Conservation (phyloP, 2,113 vertebrate genomes). For the Lampris megalopsis region DNA sequence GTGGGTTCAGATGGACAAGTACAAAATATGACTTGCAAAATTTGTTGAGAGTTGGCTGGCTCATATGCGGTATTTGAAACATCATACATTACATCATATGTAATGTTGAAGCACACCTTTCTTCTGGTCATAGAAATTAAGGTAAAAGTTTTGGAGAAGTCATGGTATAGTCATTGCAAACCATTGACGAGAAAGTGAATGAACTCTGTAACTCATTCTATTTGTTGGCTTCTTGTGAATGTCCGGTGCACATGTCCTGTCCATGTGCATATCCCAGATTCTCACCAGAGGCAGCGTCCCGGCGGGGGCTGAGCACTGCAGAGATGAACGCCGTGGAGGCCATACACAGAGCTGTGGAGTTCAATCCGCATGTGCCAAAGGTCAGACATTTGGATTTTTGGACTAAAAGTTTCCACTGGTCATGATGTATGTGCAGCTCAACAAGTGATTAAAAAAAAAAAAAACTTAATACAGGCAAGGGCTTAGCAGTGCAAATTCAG, state of each 20-base stretch:
- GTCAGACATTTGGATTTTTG: conserved; percentile 73
- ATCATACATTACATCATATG: no score
- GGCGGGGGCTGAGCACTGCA: conserved; percentile 96
- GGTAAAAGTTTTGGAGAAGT: not conserved
- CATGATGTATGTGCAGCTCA: no score
- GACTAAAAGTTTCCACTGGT: no score
- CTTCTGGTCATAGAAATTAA: not conserved
- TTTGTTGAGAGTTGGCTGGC: no score
- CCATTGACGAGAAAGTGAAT: not conserved
- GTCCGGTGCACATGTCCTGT: not conserved
- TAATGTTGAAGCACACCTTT: no score
- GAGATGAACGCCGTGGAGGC: conserved; percentile 99
- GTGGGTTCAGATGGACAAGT: no score
- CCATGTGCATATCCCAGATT: conserved; percentile 82
- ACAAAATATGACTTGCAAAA: no score
- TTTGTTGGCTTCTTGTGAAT: not conserved
- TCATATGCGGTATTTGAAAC: no score
- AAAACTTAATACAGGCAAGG: no score
- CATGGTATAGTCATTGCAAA: not conserved
- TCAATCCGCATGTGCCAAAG: conserved; percentile 99
- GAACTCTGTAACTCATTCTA: not conserved
- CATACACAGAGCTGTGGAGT: conserved; percentile 99
- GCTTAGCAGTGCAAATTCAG: no score
- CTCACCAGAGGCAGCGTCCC: conserved; percentile 96
- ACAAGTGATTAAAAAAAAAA: no score